Base-by-base conservation (phyloP, 2,888 invertebrate species). In the Pammene aurita region DNA sequence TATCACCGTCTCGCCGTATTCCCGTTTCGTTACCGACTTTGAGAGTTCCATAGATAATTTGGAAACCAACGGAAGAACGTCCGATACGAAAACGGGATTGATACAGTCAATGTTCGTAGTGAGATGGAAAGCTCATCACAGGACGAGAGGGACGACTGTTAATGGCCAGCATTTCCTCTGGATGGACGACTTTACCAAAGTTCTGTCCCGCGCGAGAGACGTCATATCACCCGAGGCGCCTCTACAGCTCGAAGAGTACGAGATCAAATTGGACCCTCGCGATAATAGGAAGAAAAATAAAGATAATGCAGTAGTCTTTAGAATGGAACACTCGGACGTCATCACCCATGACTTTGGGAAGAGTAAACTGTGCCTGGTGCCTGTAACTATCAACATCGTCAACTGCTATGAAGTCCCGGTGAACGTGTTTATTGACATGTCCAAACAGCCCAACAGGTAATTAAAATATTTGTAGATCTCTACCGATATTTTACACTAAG, bases 131-230 rank as follows among this genome's bases (percentile, higher is more conserved):
- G 94, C 94, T 0, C 86, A 90, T 68, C 94, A 95, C 76, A 93
- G 90, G 73, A 90, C 87, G 9, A 93, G 91, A 42, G 93, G 92
- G 52, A 91, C 93, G 67, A 86, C 92, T 7, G 94, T 94, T 10
- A 84, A 94, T 61, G 96, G 96, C 0, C 96, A 96, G 77, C 96
- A 95, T 78, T 95, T 95, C 77, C 83, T 96, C 16, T 94, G 94
- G 78, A 81, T 96, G 69, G 93, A 94, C 70, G 93, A 93, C 75
- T 92, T 95, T 70, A 93, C 93, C 73, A 91, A 93, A 79, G 84
- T 90, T 18, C 86, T 93, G 71, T 93, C 93, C 58, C 92, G 92
- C 63, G 92, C 90, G 48, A 80, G 76, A 64, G 84, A 85, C 61
- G 73, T 81, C 2, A 57, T 77, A n/a, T 72, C 80, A 5, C 80